Evolutionary conservation across 2,888 invertebrate species (phyloP).

Genomic region (Aporophyla nigra): DNA sequence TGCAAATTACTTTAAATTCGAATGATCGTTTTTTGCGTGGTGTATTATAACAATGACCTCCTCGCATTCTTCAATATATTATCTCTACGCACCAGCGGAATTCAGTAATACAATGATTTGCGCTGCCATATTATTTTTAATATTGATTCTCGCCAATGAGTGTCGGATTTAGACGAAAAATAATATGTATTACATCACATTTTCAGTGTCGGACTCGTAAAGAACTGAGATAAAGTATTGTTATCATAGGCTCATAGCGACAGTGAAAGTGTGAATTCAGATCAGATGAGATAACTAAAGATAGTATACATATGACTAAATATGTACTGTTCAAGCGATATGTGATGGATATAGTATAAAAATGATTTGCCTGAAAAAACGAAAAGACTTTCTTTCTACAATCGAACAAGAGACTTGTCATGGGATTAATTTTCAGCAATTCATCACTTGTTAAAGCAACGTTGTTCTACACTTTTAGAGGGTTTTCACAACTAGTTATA

Average conservation of each 20-base stretch:
- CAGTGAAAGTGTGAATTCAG: constrained; percentile 64
- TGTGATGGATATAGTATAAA: constrained; percentile 54
- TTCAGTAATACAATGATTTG: not conserved
- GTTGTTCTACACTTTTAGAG: constrained; percentile 22
- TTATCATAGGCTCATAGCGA: constrained; percentile 45
- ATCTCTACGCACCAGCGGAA: not conserved
- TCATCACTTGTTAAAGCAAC: constrained; percentile 11
- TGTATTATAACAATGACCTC: not conserved
- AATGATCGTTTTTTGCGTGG: not conserved
- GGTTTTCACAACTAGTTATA: constrained; percentile 21
- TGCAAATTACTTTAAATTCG: not conserved
- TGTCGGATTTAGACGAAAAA: constrained; percentile 37
- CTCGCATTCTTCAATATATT: not conserved
- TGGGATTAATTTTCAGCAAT: not conserved
- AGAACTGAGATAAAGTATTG: constrained; percentile 47
- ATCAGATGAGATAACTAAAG: constrained; percentile 56
- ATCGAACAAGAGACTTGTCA: not conserved
- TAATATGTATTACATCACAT: constrained; percentile 62
- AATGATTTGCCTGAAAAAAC: not conserved
- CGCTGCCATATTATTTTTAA: not conserved
- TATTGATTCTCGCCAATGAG: constrained; percentile 27
- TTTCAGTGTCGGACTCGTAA: constrained; percentile 52
- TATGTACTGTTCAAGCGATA: constrained; percentile 51
- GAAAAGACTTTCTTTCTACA: not conserved
- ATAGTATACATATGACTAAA: constrained; percentile 56